Percentiles rank a stretch among this genome's conserved stretches.
Evolutionary conservation across 2,113 vertebrate species (phyloP).

Genomic region (Dasyornis broadbenti): DNA sequence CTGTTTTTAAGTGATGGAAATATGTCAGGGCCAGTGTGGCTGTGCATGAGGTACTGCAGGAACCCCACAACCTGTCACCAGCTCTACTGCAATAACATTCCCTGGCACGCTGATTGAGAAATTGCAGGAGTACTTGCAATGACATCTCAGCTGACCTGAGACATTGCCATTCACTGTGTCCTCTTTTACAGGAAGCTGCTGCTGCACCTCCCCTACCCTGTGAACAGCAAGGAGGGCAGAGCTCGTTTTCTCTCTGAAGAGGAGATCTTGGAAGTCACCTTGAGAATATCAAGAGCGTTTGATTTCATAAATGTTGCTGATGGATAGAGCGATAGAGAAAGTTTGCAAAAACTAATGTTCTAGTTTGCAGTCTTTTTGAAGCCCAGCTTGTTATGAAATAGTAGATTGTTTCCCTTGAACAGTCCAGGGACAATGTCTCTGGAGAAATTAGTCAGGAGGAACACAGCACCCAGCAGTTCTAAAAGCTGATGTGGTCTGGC

Average conservation of each 20-base stretch:
- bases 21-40: neutral
- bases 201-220: conserved; percentile 83
- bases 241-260: conserved; percentile 79
- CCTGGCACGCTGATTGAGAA: neutral
- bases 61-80: neutral
- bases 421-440: neutral
- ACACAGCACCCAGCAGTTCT: neutral
- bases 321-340: neutral
- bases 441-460: neutral
- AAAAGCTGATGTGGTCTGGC: neutral
- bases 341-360: neutral
- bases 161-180: neutral
- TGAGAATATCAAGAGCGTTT: conserved; percentile 77
- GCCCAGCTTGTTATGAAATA: neutral
- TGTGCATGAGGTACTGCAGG: neutral
- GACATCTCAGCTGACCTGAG: neutral
- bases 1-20: neutral
- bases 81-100: neutral
- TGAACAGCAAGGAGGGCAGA: conserved; percentile 77
- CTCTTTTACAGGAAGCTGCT: conserved; percentile 81
- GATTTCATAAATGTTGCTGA: conserved; percentile 79
- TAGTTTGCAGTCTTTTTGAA: neutral
- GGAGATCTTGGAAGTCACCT: conserved; percentile 82
- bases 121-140: neutral
- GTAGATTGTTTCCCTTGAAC: neutral